Evolutionary conservation across 2,888 invertebrate species (phyloP), one percentile per base, ranked within the genome.

Genomic region (Hartigia nigra): DNA sequence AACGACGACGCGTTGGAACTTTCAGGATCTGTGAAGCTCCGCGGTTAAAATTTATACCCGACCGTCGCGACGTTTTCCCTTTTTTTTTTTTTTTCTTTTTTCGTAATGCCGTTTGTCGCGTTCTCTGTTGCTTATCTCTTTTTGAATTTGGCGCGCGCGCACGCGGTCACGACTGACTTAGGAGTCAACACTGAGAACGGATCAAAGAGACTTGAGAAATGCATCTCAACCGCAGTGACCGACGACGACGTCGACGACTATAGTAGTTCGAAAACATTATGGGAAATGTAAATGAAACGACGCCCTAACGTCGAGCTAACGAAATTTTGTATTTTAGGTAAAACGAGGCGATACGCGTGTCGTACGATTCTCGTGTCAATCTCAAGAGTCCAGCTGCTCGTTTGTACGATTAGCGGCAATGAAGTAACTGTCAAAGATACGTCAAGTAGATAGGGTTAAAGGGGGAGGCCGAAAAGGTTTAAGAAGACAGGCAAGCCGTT

Each of bases 1-100:
- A 84, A 89, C 86, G 87, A 90, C 87, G 85, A 85, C 84, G 80
- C 82, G 79, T 77, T 74, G 31, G 69, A 69, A 32, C 35, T 55
- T 34, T 36, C 37, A 70, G 75, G 77, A 77, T 79, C 76, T 76
- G 37, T 39, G 34, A 36, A 76, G 39, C 36, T 23, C n/a, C 55
- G 12, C 75, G 39, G 80, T 79, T 76, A 77, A 80, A 81, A 82
- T 83, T 83, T 83, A 83, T 82, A 76, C 78, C 78, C 31, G 77
- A 75, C 37, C 37, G 74, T 55, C 34, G n/a, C 69, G 78, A 81
- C 75, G 37, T 12, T 76, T 69, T 69, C 39, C 76, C 69, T 74
- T 72, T 12, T 12, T 35, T 23, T 31, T n/a, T 35, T 12, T 69
- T 55, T 32, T 39, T 55, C 34, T n/a, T 39, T 14, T 34, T 11